Conservation (phyloP, 2,888 invertebrate species). For the Chromoteleia sp. region DNA sequence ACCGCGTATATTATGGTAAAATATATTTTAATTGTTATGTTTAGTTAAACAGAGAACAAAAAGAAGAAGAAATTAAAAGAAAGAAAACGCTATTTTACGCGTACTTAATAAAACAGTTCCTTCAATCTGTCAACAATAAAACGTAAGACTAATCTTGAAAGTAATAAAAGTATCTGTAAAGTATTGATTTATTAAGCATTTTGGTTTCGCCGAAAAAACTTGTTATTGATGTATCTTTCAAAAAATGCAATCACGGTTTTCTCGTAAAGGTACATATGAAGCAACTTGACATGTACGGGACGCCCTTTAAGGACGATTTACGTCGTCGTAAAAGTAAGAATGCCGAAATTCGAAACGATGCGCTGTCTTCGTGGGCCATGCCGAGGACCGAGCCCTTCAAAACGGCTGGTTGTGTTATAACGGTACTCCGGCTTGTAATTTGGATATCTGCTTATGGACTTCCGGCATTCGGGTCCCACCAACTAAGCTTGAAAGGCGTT, state of each 20-base stretch:
- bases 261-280: conserved; percentile 33
- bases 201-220: conserved; percentile 18
- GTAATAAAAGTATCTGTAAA: not conserved
- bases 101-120: too few species aligned
- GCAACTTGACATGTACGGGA: conserved; percentile 42
- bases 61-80: too few species aligned
- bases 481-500: conserved; percentile 65
- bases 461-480: conserved; percentile 71
- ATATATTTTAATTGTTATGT: conserved; percentile 24
- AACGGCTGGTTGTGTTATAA: conserved; percentile 75
- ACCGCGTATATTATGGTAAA: conserved; percentile 7
- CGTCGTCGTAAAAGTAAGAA: conserved; percentile 74
- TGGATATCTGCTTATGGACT: conserved; percentile 77
- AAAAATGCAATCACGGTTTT: conserved; percentile 63
- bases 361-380: conserved; percentile 58
- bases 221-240: conserved; percentile 30
- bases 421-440: conserved; percentile 80
- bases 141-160: too few species aligned
- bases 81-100: too few species aligned
- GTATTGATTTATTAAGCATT: conserved; percentile 37
- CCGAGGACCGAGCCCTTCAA: conserved; percentile 66
- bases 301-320: conserved; percentile 71
- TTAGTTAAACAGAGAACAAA: not conserved
- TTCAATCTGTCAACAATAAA: too few species aligned
- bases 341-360: conserved; percentile 73